A percentile compares a stretch with the other conserved stretches of the same genome.
These are phyloP conservation scores for Bufo gargarizans DNA, from an alignment of 2,113 vertebrate genomes.

Conservation along the genomic window DNA sequence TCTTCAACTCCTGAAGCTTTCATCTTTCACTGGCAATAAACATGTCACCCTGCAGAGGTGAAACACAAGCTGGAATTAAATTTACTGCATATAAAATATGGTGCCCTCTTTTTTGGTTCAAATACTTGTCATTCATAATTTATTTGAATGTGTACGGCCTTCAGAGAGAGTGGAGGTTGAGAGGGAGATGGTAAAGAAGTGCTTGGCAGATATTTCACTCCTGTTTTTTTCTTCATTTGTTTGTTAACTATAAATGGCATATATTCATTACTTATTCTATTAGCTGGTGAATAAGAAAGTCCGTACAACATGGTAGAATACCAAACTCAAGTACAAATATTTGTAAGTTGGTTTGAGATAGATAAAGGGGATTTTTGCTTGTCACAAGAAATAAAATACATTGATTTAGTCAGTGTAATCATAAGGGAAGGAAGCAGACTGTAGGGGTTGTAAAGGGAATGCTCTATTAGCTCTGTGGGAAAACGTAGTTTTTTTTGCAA, in stretches of 20 bases:
- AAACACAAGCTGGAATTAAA: slow-evolving; percentile 97
- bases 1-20: slow-evolving; percentile 81
- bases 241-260: slow-evolving; percentile 63
- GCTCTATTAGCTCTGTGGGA: not conserved
- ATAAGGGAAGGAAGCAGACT: not conserved
- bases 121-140: slow-evolving; percentile 98
- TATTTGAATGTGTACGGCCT: slow-evolving; percentile 88
- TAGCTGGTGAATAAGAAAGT: slow-evolving; percentile 23
- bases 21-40: slow-evolving; percentile 91
- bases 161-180: slow-evolving; percentile 73
- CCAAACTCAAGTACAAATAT: slow-evolving; percentile 13
- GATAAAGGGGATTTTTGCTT: slow-evolving; percentile 6
- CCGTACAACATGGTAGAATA: not conserved
- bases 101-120: slow-evolving; percentile 97
- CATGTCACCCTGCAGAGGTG: slow-evolving; percentile 90
- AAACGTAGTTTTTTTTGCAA: not conserved
- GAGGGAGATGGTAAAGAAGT: slow-evolving; percentile 63
- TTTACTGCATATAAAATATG: slow-evolving; percentile 99
- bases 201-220: slow-evolving; percentile 60
- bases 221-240: slow-evolving; percentile 63
- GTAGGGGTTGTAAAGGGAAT: not conserved
- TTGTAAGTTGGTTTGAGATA: not conserved
- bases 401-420: slow-evolving; percentile 29
- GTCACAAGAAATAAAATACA: not conserved
- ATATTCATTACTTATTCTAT: slow-evolving; percentile 57